A percentile compares a stretch with the other conserved stretches of the same genome.
These are phyloP conservation scores for Germaria angustata DNA, from an alignment of 2,888 invertebrate species.

Conservation along the genomic window DNA sequence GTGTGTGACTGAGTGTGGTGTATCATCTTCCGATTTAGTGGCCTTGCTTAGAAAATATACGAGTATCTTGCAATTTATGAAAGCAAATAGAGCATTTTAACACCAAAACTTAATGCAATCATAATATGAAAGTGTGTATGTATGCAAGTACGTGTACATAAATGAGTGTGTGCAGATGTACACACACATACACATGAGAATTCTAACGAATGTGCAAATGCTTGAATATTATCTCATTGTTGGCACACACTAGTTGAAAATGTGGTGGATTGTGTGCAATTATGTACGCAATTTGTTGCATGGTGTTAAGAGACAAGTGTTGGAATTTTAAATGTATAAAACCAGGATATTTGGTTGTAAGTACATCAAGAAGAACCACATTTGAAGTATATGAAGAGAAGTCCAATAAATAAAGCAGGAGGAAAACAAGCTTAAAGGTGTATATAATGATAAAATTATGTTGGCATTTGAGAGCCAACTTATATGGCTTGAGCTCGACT, in stretches of 20 bases:
- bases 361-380: too few relatives aligned
- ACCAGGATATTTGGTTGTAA: too few relatives aligned
- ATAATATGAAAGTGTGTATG: constrained; percentile 27
- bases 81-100: constrained; percentile 59
- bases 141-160: neutral
- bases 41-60: constrained; percentile 22
- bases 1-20: neutral
- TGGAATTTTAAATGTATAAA: neutral
- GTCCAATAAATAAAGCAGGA: too few relatives aligned
- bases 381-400: too few relatives aligned
- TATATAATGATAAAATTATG: too few relatives aligned
- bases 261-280: neutral
- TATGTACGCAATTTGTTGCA: constrained; percentile 2
- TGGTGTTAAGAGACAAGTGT: constrained; percentile 16
- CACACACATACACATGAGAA: constrained; percentile 9
- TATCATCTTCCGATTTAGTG: constrained; percentile 55
- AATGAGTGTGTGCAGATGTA: neutral
- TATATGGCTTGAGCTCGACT: too few relatives aligned
- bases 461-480: too few relatives aligned
- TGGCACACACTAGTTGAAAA: constrained; percentile 16
- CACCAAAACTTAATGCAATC: constrained; percentile 57
- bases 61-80: constrained; percentile 40
- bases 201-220: neutral
- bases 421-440: too few relatives aligned
- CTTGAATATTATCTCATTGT: constrained; percentile 19